Evolutionary conservation across 2,797 vertebrate genomes (phyloP).

Genomic region (Halcyon leucocephala): DNA sequence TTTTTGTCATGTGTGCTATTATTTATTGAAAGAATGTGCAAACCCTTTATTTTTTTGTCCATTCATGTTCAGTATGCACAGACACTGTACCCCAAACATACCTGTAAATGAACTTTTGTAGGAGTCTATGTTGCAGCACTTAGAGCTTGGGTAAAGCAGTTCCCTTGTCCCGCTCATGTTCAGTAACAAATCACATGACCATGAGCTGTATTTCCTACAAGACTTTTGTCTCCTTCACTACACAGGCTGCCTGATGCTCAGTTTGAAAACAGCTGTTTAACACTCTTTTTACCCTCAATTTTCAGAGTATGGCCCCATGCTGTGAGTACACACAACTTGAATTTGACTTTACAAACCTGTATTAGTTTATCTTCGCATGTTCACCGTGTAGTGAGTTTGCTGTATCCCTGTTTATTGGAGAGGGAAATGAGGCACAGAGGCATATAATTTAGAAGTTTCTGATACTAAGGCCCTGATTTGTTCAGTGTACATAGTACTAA

Average conservation of each 20-base stretch:
- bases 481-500: neutral
- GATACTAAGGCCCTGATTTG: neutral
- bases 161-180: neutral
- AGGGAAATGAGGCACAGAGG: neutral
- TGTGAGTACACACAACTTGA: neutral
- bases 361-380: neutral
- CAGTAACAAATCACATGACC: fast-evolving
- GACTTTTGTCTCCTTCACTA: neutral
- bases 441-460: neutral
- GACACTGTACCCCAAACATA: neutral
- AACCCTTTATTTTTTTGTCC: neutral
- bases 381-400: neutral
- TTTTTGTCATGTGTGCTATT: neutral
- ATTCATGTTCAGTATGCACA: neutral
- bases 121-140: neutral
- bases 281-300: neutral
- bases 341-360: conserved; percentile 5
- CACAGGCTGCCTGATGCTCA: neutral
- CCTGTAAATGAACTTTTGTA: neutral
- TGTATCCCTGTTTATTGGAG: neutral
- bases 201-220: neutral
- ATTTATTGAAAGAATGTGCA: neutral
- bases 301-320: neutral
- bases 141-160: neutral
- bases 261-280: neutral